Evolutionary conservation across 2,797 vertebrate species (phyloP).

Genomic region (Botia almorhae): DNA sequence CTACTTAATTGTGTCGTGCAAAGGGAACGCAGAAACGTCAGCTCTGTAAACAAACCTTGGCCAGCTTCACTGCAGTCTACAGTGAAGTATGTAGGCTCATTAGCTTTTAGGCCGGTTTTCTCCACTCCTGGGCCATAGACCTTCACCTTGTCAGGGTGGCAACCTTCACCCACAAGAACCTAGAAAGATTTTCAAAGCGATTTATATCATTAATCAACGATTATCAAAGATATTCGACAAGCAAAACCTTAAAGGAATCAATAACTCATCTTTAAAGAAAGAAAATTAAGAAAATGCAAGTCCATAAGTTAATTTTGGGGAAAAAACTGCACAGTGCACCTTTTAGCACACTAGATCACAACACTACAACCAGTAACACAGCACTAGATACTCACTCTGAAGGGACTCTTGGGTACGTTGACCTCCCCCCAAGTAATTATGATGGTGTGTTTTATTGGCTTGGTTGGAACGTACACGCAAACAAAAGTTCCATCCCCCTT

Average conservation of each 20-base stretch:
- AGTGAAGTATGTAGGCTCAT: constrained; percentile 94
- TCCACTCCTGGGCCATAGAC: constrained; percentile 94
- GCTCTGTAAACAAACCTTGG: constrained; percentile 78
- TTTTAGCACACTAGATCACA: background rate
- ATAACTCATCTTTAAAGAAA: background rate
- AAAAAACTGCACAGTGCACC: too few relatives aligned
- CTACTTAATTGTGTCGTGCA: background rate
- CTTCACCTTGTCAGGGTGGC: constrained; percentile 89
- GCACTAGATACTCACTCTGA: constrained; percentile 80
- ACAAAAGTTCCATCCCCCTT: constrained; percentile 89
- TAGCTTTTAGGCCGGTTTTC: constrained; percentile 93
- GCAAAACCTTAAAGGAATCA: background rate
- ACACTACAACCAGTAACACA: background rate
- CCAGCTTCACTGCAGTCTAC: constrained; percentile 94
- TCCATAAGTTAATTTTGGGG: too few relatives aligned
- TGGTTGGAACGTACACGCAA: constrained; percentile 90
- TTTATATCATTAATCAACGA: too few relatives aligned
- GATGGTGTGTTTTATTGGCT: constrained; percentile 95
- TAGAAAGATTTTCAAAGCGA: constrained; percentile 63
- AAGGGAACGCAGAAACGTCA: too few relatives aligned
- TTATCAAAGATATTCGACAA: too few relatives aligned
- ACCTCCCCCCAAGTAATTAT: constrained; percentile 94
- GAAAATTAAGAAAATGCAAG: too few relatives aligned
- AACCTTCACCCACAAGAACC: constrained; percentile 92
- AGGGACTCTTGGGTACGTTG: constrained; percentile 93